Conservation (phyloP, 2,888 invertebrate species). For the Corbicula japonica region DNA sequence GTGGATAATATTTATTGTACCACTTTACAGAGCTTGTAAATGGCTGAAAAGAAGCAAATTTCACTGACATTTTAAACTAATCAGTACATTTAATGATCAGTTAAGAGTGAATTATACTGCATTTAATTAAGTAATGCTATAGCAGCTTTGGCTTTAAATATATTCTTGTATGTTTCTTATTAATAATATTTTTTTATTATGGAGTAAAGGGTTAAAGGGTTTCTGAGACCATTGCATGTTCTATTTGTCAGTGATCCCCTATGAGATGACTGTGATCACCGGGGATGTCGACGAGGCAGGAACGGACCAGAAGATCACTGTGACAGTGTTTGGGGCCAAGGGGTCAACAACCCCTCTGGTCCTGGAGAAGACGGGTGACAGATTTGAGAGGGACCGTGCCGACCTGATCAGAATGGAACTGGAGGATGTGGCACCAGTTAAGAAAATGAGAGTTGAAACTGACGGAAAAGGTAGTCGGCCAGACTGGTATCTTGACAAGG, state of each 20-base stretch:
- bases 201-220: no score
- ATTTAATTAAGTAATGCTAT: no score
- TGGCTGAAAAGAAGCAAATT: no score
- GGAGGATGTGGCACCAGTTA: slow-evolving; percentile 85
- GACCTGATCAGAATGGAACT: slow-evolving; percentile 85
- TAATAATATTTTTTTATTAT: no score
- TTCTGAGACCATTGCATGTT: no score
- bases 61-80: no score
- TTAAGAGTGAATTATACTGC: no score
- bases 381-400: slow-evolving; percentile 84
- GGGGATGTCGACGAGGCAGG: slow-evolving; percentile 84
- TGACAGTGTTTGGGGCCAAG: slow-evolving; percentile 84
- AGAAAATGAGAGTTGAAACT: slow-evolving; percentile 83
- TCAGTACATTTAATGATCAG: no score
- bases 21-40: no score
- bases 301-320: slow-evolving; percentile 83
- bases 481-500: slow-evolving; percentile 85
- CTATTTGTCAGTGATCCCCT: slow-evolving; percentile 83
- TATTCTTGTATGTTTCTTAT: no score
- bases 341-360: slow-evolving; percentile 81
- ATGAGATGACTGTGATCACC: slow-evolving; percentile 84
- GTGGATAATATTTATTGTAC: no score
- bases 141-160: no score
- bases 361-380: slow-evolving; percentile 83
- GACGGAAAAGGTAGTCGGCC: slow-evolving; percentile 83